phyloP scores from a whole-genome alignment of 1,140 invertebrate genomes.

The Saccostrea glomerata region DNA sequence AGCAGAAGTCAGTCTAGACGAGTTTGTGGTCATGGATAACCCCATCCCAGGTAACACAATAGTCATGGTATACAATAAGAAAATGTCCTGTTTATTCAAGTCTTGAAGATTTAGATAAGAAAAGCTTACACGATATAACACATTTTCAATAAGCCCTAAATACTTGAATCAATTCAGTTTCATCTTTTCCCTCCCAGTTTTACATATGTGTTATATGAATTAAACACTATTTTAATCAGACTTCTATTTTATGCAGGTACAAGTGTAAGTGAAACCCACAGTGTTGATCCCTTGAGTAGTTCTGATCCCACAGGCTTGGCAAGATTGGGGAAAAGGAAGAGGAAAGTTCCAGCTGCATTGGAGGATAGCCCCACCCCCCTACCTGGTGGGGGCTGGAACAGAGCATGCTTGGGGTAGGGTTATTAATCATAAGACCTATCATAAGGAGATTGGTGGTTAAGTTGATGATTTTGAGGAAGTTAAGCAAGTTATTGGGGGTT shows the following conservation, averaged over 20 bases:
- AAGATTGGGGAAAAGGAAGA: slow-evolving; percentile 71
- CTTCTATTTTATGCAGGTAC: slow-evolving; percentile 38
- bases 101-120: neutral
- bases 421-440: neutral
- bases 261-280: slow-evolving; percentile 55
- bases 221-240: neutral
- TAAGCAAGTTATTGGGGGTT: too few relatives aligned
- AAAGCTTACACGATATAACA: neutral
- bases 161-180: neutral
- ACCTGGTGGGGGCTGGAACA: slow-evolving; percentile 67
- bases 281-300: slow-evolving; percentile 50
- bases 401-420: slow-evolving; percentile 71
- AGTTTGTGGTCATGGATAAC: slow-evolving; percentile 42
- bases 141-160: neutral
- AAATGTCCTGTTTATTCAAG: too few relatives aligned
- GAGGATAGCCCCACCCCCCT: slow-evolving; percentile 65
- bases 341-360: slow-evolving; percentile 66
- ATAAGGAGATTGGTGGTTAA: neutral
- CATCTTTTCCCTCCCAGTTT: neutral
- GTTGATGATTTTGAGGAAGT: neutral
- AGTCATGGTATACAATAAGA: neutral
- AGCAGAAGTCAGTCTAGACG: slow-evolving; percentile 46
- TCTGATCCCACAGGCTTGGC: slow-evolving; percentile 46
- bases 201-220: neutral
- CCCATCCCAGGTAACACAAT: slow-evolving; percentile 21